A percentile compares a stretch with the other conserved stretches of the same genome.
phyloP scores from a whole-genome alignment of 1,140 invertebrate species.

The Aphelinus certus region DNA sequence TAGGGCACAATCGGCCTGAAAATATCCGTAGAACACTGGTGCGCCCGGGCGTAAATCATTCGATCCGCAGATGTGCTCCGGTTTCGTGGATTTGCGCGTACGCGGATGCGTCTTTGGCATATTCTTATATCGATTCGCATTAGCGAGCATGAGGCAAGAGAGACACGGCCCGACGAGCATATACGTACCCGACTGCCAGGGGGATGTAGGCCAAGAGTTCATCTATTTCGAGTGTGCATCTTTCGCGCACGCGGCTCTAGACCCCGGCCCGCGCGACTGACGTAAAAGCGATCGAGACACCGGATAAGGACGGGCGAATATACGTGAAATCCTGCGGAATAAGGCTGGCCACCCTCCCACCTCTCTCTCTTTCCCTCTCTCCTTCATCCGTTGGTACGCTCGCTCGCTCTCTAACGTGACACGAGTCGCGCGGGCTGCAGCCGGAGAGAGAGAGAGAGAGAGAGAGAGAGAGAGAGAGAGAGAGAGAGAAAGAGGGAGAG shows the following conservation, averaged over 20 bases:
- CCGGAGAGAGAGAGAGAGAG: not conserved
- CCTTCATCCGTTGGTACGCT: too few relatives aligned
- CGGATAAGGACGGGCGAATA: slow-evolving; percentile 49
- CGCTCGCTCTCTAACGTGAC: too few relatives aligned
- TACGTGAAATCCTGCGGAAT: slow-evolving; percentile 43
- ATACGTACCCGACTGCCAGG: slow-evolving; percentile 30
- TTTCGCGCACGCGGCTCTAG: too few relatives aligned
- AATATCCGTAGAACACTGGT: too few relatives aligned
- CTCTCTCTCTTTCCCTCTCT: not conserved
- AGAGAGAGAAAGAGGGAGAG: too few relatives aligned
- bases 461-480: too few relatives aligned
- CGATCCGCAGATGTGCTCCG: too few relatives aligned
- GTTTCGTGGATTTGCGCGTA: not conserved
- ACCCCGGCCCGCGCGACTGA: slow-evolving; percentile 46
- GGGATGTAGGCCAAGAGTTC: slow-evolving; percentile 65
- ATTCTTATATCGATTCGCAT: slow-evolving; percentile 9
- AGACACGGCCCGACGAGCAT: slow-evolving; percentile 19
- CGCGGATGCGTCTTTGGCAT: not conserved
- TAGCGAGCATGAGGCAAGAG: slow-evolving; percentile 31
- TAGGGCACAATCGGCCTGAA: too few relatives aligned
- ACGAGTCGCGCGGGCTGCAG: not conserved
- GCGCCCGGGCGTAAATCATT: too few relatives aligned
- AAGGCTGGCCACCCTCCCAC: slow-evolving; percentile 33
- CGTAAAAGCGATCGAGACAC: slow-evolving; percentile 58
- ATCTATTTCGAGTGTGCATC: slow-evolving; percentile 61